Conservation (phyloP, 2,797 vertebrate species). For the Fundulus diaphanus region DNA sequence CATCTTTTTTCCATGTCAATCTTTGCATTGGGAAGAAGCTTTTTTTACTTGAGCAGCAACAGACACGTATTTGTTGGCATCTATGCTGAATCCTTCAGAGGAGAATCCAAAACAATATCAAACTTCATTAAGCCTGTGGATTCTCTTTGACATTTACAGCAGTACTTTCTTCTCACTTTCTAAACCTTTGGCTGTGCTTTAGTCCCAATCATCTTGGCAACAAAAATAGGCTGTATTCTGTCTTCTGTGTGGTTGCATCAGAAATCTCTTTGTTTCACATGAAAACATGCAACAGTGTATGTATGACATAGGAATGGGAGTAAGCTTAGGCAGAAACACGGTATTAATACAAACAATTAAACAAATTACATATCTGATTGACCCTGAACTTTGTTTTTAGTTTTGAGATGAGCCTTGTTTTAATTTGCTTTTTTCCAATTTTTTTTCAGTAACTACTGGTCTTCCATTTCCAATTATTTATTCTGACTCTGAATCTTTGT, state of each 20-base stretch:
- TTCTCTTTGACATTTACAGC: not conserved
- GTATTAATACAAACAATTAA: no score
- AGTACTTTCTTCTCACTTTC: not conserved
- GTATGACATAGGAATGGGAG: no score
- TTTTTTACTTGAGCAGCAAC: not conserved
- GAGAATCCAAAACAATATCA: not conserved
- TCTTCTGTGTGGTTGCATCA: not conserved
- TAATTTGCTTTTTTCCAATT: no score
- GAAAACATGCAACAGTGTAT: no score
- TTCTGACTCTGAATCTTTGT: not conserved
- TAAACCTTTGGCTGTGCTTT: not conserved
- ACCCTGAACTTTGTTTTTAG: no score
- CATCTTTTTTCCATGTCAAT: no score
- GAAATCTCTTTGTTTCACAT: no score
- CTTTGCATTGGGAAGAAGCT: no score
- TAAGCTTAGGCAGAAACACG: no score
- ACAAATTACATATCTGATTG: no score
- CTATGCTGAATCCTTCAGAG: not conserved
- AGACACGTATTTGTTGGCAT: not conserved
- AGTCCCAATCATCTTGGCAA: not conserved
- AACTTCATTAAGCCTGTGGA: not conserved
- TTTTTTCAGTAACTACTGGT: not conserved
- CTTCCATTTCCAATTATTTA: not conserved
- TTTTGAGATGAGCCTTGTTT: no score
- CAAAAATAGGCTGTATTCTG: no score